Evolutionary conservation across 1,140 invertebrate species (phyloP).

Genomic region (Neodiprion pinetum): DNA sequence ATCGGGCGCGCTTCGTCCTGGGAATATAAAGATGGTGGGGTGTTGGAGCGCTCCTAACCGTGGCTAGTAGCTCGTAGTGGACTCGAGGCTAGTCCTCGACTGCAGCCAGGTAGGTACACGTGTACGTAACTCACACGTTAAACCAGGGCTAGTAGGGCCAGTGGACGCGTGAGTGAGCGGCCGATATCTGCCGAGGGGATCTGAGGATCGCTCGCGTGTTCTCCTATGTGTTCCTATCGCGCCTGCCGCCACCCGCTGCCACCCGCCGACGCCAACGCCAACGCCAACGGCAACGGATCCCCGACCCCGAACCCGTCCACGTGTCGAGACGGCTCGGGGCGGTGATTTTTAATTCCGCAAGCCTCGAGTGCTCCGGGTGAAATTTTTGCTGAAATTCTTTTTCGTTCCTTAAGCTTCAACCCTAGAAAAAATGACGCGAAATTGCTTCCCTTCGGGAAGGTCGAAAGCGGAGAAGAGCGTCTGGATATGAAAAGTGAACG

Average conservation of each 20-base stretch:
- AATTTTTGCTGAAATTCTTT: too few relatives aligned
- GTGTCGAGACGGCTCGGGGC: constrained; percentile 57
- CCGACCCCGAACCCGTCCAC: constrained; percentile 38
- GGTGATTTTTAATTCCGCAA: constrained; percentile 61
- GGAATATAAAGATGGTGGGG: background rate
- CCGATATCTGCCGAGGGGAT: constrained; percentile 61
- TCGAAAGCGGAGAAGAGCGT: too few relatives aligned
- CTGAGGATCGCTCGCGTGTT: constrained; percentile 60
- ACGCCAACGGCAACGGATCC: constrained; percentile 24
- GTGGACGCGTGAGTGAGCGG: constrained; percentile 58
- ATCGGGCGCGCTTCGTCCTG: background rate
- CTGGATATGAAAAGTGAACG: too few relatives aligned
- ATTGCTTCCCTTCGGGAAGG: too few relatives aligned
- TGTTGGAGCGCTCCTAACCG: background rate
- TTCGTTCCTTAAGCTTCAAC: too few relatives aligned
- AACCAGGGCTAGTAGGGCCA: constrained; percentile 39
- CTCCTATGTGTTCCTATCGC: constrained; percentile 28
- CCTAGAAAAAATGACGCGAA: too few relatives aligned
- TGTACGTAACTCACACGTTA: background rate
- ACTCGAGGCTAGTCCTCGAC: background rate
- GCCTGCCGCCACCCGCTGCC: constrained; percentile 46
- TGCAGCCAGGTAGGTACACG: background rate
- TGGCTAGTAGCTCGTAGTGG: background rate
- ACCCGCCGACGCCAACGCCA: constrained; percentile 41
- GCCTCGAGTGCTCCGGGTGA: constrained; percentile 31